Conservation (phyloP, 2,113 vertebrate genomes). For the Amphilophus citrinellus region DNA sequence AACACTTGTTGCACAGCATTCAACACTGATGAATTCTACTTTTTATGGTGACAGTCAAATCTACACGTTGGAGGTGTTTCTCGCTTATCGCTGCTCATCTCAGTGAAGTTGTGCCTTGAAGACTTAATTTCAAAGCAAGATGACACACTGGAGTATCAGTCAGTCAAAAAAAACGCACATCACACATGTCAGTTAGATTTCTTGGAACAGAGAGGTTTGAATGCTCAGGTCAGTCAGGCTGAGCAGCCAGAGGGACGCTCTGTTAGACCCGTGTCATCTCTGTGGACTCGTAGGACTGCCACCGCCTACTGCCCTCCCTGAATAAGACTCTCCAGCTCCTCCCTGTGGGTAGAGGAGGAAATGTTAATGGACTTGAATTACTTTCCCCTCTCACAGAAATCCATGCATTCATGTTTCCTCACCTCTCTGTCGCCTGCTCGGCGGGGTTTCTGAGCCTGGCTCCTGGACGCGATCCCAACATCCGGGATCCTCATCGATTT, state of each 20-base stretch:
- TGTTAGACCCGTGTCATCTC: conserved; percentile 63
- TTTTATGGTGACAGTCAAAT: neutral
- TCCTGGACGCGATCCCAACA: conserved; percentile 58
- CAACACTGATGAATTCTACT: neutral
- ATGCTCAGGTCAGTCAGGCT: conserved; percentile 7
- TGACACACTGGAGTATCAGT: neutral
- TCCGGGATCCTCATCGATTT: conserved; percentile 95
- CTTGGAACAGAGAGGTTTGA: neutral
- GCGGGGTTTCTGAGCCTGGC: neutral
- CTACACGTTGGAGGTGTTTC: neutral
- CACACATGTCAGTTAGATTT: neutral
- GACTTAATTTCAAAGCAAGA: neutral
- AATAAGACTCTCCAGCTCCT: conserved; percentile 66
- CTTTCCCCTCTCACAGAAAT: neutral
- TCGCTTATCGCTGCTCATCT: neutral
- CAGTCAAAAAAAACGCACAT: neutral
- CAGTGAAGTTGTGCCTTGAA: neutral
- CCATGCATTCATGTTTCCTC: neutral
- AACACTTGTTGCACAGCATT: neutral
- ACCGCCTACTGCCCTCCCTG: conserved; percentile 10
- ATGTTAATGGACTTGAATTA: neutral
- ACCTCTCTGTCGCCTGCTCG: conserved; percentile 31
- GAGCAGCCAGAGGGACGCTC: neutral
- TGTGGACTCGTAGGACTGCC: conserved; percentile 17
- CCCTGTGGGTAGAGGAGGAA: conserved; percentile 65